Conservation (phyloP, 92 coral and sea anemone genomes). For the Parazoanthus swiftii region DNA sequence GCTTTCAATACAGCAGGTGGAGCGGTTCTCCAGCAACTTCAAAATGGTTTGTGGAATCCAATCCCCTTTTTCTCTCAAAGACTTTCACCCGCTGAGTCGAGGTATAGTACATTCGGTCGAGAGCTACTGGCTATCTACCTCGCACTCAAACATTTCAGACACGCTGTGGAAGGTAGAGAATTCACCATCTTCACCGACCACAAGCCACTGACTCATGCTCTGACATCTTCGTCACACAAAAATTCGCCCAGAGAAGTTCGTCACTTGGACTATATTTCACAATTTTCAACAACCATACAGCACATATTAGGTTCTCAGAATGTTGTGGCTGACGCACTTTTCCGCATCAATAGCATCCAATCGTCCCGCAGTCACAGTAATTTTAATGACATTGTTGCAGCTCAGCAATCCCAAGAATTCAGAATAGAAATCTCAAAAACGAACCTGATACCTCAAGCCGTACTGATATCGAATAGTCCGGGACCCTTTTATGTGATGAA, state of each 20-base stretch:
- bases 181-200: too few species aligned
- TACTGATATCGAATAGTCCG: slow-evolving; percentile 12
- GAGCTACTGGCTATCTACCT: slow-evolving; percentile 40
- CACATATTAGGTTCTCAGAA: slow-evolving; percentile 43
- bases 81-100: slow-evolving; percentile 28
- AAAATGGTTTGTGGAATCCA: slow-evolving; percentile 40
- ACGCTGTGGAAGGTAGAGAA: slow-evolving; percentile 45
- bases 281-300: background rate
- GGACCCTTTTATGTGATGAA: slow-evolving; percentile 24
- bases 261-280: slow-evolving; percentile 50
- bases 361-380: slow-evolving; percentile 9
- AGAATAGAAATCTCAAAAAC: slow-evolving; percentile 8
- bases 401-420: slow-evolving; percentile 25
- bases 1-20: slow-evolving; percentile 35
- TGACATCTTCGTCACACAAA: background rate
- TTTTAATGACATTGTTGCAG: slow-evolving; percentile 26
- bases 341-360: slow-evolving; percentile 8
- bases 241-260: slow-evolving; percentile 31
- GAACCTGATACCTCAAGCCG: background rate
- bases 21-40: slow-evolving; percentile 12
- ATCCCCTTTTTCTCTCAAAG: slow-evolving; percentile 48
- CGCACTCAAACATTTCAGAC: slow-evolving; percentile 34
- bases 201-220: background rate
- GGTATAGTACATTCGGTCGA: slow-evolving; percentile 35
- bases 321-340: slow-evolving; percentile 39